phyloP scores from a whole-genome alignment of 2,797 vertebrate genomes.

The Loris lydekkerianus region DNA sequence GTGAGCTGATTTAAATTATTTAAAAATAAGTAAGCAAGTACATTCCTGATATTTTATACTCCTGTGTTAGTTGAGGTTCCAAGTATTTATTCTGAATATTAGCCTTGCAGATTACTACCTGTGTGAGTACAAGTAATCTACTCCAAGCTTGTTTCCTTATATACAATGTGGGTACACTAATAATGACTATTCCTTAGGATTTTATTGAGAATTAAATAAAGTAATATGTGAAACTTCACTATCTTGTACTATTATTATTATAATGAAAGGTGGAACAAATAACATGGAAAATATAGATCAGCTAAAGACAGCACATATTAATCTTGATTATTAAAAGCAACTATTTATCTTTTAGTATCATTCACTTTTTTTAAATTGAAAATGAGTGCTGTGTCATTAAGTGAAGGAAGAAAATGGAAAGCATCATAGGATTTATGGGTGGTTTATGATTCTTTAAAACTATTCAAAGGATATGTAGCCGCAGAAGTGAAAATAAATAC shows the following conservation, averaged over 20 bases:
- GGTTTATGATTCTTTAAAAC: constrained; percentile 60
- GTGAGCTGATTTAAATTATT: constrained; percentile 46
- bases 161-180: background rate
- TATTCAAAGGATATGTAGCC: constrained; percentile 48
- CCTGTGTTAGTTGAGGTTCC: background rate
- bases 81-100: constrained; percentile 48
- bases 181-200: background rate
- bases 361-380: constrained; percentile 54
- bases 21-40: constrained; percentile 58
- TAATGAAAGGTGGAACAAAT: constrained; percentile 5
- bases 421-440: constrained; percentile 46
- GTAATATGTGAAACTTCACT: constrained; percentile 18
- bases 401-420: constrained; percentile 51
- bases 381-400: constrained; percentile 54
- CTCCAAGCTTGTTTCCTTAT: constrained; percentile 54
- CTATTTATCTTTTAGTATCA: background rate
- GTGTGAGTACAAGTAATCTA: constrained; percentile 2
- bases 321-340: constrained; percentile 60
- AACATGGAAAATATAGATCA: background rate
- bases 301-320: constrained; percentile 46
- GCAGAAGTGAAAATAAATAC: constrained; percentile 59
- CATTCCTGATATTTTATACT: constrained; percentile 57
- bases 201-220: constrained; percentile 60
- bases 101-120: background rate
- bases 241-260: constrained; percentile 38